These are phyloP conservation scores for Drosophila borealis DNA, from an alignment of 2,888 invertebrate genomes.

Conservation along the genomic window DNA sequence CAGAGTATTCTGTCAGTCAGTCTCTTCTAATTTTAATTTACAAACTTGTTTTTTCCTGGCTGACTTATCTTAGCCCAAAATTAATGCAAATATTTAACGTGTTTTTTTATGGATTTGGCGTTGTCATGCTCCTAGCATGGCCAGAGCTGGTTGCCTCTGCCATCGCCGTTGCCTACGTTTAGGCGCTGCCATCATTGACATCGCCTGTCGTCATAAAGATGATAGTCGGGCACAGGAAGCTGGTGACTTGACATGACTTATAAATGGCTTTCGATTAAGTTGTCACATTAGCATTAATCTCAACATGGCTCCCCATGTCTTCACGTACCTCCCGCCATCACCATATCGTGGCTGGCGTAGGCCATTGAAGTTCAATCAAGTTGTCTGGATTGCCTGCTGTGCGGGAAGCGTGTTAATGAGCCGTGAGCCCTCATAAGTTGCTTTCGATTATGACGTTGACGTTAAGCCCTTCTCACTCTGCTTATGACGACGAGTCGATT, in stretches of 20 bases:
- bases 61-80: conserved; percentile 52
- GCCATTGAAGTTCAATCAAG: conserved; percentile 72
- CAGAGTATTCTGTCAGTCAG: conserved; percentile 3
- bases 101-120: conserved; percentile 74
- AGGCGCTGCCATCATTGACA: conserved; percentile 62
- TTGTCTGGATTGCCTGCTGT: conserved; percentile 48
- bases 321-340: too few species aligned
- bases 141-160: not conserved
- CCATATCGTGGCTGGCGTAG: conserved; percentile 9
- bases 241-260: conserved; percentile 72
- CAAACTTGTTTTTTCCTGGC: conserved; percentile 18
- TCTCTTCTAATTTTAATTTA: not conserved
- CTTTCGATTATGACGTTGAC: conserved; percentile 52
- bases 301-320: conserved; percentile 12
- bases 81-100: conserved; percentile 79
- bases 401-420: conserved; percentile 65
- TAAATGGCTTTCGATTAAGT: conserved; percentile 81
- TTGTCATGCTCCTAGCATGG: conserved; percentile 51
- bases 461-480: conserved; percentile 4
- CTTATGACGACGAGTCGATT: not conserved
- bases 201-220: conserved; percentile 50
- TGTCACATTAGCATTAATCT: conserved; percentile 81
- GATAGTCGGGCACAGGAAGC: conserved; percentile 31
- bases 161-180: conserved; percentile 44
- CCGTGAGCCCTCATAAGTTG: conserved; percentile 58